Base-by-base conservation (phyloP, 2,113 vertebrate species). In the Cryptoleucopteryx plumbea region DNA sequence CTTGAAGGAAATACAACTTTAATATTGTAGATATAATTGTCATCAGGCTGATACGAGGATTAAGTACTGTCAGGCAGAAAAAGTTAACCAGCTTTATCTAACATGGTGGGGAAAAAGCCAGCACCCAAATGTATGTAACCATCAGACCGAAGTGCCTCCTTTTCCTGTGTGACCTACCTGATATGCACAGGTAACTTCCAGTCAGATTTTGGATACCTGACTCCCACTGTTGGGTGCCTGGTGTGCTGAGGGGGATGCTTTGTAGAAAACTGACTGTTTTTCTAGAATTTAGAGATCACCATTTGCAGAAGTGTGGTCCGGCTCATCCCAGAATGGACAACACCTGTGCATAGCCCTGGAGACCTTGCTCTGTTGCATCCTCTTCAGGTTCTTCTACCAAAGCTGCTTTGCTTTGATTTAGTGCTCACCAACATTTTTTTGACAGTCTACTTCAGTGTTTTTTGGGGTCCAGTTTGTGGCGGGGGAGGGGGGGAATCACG, bases 1-100 rank as follows among this genome's bases (percentile, higher is more conserved):
- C 66, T 85, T 88, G 78, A 91, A 94, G 43, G 16, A 90, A 93
- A 71, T 79, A 82, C 91, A 95, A 74, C 50, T 96, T 96, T 50
- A 67, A 70, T 91, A 55, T 71, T 93, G 55, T 86, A 87, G 59
- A 82, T 88, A 59, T 4, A 48, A 55, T 82, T 94, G 95, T 95
- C 86, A 84, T 71, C 52, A 82, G 77, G 32, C 50, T 91, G 38
- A 2, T 89, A 61, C 42, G 55, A 94, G 42, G 29, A 66, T 87
- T 91, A 89, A 90, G 71, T 74, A 62, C 16, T 7, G 13, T 84
- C 82, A 71, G 43, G n/a, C 61, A 95, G 55, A 48, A 89, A 6
- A 65, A 53, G 17, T 71, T 81, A 74, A 50, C 25, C 67, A 71
- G 32, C 38, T 78, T 92, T 17, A 21, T 89, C 5, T 47, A 11